phyloP scores from a whole-genome alignment of 2,797 vertebrate genomes.

The Pseudomugil tenellus region DNA sequence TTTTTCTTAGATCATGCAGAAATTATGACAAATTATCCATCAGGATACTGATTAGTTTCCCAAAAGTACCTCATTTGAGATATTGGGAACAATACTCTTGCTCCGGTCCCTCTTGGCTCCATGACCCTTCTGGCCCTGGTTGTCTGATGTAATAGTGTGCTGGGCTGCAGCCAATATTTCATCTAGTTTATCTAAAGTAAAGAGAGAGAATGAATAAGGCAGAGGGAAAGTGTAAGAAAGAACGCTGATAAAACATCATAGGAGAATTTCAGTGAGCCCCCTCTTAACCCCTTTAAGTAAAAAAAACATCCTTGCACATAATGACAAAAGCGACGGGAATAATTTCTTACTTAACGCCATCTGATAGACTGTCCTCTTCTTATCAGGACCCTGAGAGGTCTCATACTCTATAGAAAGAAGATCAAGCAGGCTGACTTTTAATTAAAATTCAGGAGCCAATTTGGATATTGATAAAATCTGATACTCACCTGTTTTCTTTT shows the following conservation, averaged over 20 bases:
- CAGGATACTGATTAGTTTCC: conserved; percentile 13
- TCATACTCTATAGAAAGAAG: conserved; percentile 85
- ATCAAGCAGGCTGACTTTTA: conserved; percentile 69
- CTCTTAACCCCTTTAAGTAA: conserved; percentile 24
- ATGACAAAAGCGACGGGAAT: conserved; percentile 37
- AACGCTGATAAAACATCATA: conserved; percentile 24
- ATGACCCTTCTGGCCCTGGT: conserved; percentile 86
- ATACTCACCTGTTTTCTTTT: conserved; percentile 91
- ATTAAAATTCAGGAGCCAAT: conserved; percentile 72
- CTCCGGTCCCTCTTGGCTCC: conserved; percentile 83
- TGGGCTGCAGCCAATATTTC: conserved; percentile 95
- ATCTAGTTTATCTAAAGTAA: conserved; percentile 89
- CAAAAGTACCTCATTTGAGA: conserved; percentile 72
- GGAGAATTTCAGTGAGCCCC: conserved; percentile 24
- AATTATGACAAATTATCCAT: not conserved
- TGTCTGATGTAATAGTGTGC: conserved; percentile 91
- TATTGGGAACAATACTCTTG: conserved; percentile 77
- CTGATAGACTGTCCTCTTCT: conserved; percentile 95
- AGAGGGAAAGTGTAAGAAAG: conserved; percentile 16
- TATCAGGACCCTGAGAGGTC: conserved; percentile 88
- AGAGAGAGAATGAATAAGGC: conserved; percentile 21
- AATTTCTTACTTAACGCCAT: conserved; percentile 92
- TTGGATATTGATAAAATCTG: conserved; percentile 52
- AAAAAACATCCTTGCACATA: conserved; percentile 44
- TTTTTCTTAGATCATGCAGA: conserved; percentile 6